Conservation (phyloP, 2,888 invertebrate species). For the Lamproptera curius region DNA sequence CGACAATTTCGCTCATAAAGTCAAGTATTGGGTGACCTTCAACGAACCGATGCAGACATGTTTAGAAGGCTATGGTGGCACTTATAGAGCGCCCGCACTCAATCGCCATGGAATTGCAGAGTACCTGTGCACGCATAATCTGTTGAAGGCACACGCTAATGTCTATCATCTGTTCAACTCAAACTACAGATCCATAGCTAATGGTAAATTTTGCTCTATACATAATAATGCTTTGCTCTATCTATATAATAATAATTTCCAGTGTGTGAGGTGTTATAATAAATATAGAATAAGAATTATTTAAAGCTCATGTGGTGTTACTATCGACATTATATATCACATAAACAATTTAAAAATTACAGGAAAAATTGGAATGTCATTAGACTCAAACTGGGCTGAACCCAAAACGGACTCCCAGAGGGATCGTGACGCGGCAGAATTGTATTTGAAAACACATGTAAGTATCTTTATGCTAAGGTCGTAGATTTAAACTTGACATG, state of each 20-base stretch:
- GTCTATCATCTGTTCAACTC: slow-evolving; percentile 81
- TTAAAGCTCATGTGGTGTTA: too few relatives aligned
- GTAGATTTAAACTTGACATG: not conserved
- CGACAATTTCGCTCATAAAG: slow-evolving; percentile 79
- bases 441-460: slow-evolving; percentile 79
- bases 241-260: too few relatives aligned
- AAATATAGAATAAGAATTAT: too few relatives aligned
- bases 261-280: too few relatives aligned
- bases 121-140: slow-evolving; percentile 84
- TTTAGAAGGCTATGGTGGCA: slow-evolving; percentile 75
- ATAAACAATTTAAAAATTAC: too few relatives aligned
- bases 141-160: slow-evolving; percentile 85
- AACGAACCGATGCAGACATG: slow-evolving; percentile 84
- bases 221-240: too few relatives aligned
- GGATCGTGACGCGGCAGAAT: slow-evolving; percentile 80
- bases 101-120: slow-evolving; percentile 80
- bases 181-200: slow-evolving; percentile 73
- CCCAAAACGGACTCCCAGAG: slow-evolving; percentile 68
- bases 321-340: too few relatives aligned
- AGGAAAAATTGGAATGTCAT: slow-evolving; percentile 80
- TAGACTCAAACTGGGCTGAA: slow-evolving; percentile 80
- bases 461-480: slow-evolving; percentile 38
- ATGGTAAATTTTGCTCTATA: slow-evolving; percentile 55
- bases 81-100: slow-evolving; percentile 78
- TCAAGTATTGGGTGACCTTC: slow-evolving; percentile 86